phyloP scores from a whole-genome alignment of 2,113 vertebrate species.

The Oreotrochilus melanogaster region DNA sequence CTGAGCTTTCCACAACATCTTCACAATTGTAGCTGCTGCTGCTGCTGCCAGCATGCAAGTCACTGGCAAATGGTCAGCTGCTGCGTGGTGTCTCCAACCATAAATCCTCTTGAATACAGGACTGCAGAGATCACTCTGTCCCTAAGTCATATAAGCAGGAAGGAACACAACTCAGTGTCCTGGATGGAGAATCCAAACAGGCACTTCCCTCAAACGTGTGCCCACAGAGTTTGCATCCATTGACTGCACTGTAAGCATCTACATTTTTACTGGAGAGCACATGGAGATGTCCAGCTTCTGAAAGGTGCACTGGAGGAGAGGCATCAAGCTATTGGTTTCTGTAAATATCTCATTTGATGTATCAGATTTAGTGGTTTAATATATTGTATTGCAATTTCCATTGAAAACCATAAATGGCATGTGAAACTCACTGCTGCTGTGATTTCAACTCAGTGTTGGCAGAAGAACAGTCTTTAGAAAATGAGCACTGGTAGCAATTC shows the following conservation, averaged over 20 bases:
- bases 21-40: background rate
- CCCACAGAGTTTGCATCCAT: background rate
- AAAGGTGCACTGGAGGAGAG: background rate
- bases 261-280: background rate
- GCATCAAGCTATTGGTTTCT: background rate
- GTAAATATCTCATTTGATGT: background rate
- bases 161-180: background rate
- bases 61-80: background rate
- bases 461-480: constrained; percentile 19
- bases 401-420: background rate
- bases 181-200: background rate
- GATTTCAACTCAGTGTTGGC: background rate
- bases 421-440: background rate
- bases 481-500: background rate
- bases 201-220: background rate
- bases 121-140: background rate
- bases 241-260: background rate
- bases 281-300: background rate
- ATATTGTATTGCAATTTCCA: background rate
- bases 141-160: background rate
- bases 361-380: background rate
- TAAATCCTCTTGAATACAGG: background rate
- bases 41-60: background rate
- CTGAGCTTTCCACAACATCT: background rate
- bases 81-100: background rate